Evolutionary conservation across 2,113 vertebrate genomes (phyloP).

Genomic region (Montifringilla adamsi): DNA sequence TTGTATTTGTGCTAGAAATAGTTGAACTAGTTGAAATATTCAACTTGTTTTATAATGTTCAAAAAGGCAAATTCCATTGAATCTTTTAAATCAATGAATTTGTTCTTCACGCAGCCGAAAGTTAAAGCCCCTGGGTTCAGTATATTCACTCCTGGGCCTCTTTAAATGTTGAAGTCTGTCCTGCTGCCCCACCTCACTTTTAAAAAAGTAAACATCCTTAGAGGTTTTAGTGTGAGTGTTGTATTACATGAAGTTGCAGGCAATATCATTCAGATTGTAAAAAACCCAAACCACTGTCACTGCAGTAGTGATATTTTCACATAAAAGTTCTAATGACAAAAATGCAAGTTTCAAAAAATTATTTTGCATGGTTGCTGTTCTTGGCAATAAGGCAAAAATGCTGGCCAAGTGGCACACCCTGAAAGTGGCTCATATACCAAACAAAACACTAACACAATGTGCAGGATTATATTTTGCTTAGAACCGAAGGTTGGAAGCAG

Average conservation of each 20-base stretch:
- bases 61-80: background rate
- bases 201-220: background rate
- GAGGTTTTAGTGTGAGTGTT: background rate
- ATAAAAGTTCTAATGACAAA: background rate
- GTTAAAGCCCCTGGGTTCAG: background rate
- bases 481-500: background rate
- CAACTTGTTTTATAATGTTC: background rate
- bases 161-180: background rate
- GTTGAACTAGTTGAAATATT: background rate
- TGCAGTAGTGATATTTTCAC: background rate
- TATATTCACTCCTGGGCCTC: rapidly evolving
- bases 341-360: background rate
- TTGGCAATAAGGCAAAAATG: background rate
- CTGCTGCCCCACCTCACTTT: background rate
- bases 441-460: background rate
- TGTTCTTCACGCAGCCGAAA: background rate
- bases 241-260: background rate
- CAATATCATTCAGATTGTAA: background rate
- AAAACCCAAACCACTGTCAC: background rate
- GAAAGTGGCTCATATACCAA: background rate
- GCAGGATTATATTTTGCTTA: background rate
- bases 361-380: background rate
- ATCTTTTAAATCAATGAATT: background rate
- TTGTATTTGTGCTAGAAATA: background rate
- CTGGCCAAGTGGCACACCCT: background rate